phyloP scores from a whole-genome alignment of 2,888 invertebrate genomes.

The Lepidonotus clava region DNA sequence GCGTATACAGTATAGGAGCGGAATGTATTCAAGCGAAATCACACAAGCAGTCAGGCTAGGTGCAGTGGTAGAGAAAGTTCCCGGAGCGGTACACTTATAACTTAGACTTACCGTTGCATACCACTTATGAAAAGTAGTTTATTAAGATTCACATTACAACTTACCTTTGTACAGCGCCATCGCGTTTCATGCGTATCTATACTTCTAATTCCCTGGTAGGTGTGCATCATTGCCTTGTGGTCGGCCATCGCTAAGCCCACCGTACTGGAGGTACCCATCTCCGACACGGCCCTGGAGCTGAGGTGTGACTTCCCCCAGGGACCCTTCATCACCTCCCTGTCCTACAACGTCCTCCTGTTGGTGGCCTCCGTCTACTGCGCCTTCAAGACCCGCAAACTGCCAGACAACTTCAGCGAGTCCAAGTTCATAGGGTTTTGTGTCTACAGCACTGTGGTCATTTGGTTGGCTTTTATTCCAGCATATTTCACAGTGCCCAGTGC shows the following conservation, averaged over 20 bases:
- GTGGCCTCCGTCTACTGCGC: constrained; percentile 70
- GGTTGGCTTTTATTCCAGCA: constrained; percentile 46
- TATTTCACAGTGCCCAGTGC: constrained; percentile 47
- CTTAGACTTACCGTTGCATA: no score
- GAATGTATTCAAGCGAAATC: no score
- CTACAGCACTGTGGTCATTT: constrained; percentile 68
- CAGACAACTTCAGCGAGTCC: constrained; percentile 76
- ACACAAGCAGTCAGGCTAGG: no score
- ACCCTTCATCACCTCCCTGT: constrained; percentile 64
- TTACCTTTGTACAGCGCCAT: not conserved
- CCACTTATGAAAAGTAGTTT: no score
- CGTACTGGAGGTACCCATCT: constrained; percentile 43
- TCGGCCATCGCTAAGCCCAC: constrained; percentile 58
- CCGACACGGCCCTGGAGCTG: constrained; percentile 63
- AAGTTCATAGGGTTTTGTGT: constrained; percentile 73
- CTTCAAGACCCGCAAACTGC: constrained; percentile 73
- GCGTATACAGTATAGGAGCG: no score
- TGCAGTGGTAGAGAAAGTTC: no score
- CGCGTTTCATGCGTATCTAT: constrained; percentile 4
- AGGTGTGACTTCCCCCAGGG: constrained; percentile 65
- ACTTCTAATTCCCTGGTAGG: constrained; percentile 47
- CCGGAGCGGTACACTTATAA: no score
- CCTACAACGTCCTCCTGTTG: constrained; percentile 71
- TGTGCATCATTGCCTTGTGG: constrained; percentile 54
- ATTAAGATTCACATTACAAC: no score